Evolutionary conservation across 2,797 vertebrate genomes (phyloP).

Genomic region (Aeoliscus strigatus): DNA sequence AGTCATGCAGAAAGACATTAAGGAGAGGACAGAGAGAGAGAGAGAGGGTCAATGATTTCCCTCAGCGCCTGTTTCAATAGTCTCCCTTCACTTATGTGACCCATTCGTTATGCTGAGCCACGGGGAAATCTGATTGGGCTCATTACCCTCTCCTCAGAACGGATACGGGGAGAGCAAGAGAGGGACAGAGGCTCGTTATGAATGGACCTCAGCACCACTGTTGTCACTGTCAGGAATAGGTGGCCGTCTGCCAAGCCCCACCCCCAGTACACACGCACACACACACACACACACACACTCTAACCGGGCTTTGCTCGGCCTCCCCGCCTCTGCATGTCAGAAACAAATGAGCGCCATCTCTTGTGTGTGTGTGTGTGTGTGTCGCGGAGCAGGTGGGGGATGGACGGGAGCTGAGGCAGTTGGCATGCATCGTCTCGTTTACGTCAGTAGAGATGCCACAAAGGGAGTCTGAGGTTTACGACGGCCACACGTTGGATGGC

Average conservation of each 20-base stretch:
- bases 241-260: constrained; percentile 58
- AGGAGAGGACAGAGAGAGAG: constrained; percentile 25
- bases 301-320: constrained; percentile 51
- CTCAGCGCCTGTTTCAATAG: constrained; percentile 60
- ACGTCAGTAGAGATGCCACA: constrained; percentile 37
- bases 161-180: constrained; percentile 48
- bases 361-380: constrained; percentile 32
- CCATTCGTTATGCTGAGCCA: constrained; percentile 71
- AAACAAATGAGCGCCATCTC: constrained; percentile 52
- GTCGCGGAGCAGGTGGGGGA: constrained; percentile 30
- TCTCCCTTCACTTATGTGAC: constrained; percentile 71
- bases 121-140: constrained; percentile 72
- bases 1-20: constrained; percentile 30
- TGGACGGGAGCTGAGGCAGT: constrained; percentile 35
- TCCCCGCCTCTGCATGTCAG: constrained; percentile 40
- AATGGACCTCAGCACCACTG: constrained; percentile 46
- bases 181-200: constrained; percentile 45
- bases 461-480: too few species aligned
- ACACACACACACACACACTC: too few species aligned
- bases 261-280: too few species aligned
- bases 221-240: constrained; percentile 47
- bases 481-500: too few species aligned
- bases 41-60: constrained; percentile 61
- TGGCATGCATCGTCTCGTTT: constrained; percentile 56
- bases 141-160: constrained; percentile 71